phyloP scores from a whole-genome alignment of 2,113 vertebrate genomes.

The Tenebrosternarchus preto region DNA sequence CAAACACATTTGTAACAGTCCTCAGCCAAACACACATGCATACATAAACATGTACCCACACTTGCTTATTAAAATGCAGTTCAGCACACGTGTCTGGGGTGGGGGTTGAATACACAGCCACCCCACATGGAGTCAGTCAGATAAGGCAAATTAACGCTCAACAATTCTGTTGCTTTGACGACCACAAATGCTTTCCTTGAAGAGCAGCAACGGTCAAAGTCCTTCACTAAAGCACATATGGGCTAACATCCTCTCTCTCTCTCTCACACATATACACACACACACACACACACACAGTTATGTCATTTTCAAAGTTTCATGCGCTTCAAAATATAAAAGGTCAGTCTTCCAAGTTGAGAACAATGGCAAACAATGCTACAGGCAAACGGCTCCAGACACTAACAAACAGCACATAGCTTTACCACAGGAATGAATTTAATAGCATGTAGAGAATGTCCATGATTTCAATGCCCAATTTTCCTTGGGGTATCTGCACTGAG shows the following conservation, averaged over 20 bases:
- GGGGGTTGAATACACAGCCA: too few relatives aligned
- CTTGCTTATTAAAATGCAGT: slow-evolving; percentile 9
- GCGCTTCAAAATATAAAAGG: not conserved
- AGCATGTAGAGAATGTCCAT: not conserved
- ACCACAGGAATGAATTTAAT: not conserved
- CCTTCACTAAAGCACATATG: not conserved
- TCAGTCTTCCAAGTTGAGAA: not conserved
- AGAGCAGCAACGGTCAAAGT: not conserved
- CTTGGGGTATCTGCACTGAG: not conserved
- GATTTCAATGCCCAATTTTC: not conserved
- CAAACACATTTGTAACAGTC: not conserved
- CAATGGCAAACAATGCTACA: not conserved
- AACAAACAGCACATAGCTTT: not conserved
- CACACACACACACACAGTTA: not conserved
- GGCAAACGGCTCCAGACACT: not conserved
- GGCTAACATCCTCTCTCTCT: not conserved
- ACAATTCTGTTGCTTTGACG: slow-evolving; percentile 7
- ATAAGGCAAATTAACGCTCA: slow-evolving; percentile 11
- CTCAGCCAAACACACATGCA: not conserved
- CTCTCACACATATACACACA: too few relatives aligned
- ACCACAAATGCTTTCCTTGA: not conserved
- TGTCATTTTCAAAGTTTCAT: not conserved
- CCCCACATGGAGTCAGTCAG: not conserved
- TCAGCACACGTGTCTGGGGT: too few relatives aligned
- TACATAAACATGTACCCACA: slow-evolving; percentile 9